A percentile compares a stretch with the other conserved stretches of the same genome.
Conservation (phyloP, 1,140 invertebrate genomes). For the Cecropterus lyciades region DNA sequence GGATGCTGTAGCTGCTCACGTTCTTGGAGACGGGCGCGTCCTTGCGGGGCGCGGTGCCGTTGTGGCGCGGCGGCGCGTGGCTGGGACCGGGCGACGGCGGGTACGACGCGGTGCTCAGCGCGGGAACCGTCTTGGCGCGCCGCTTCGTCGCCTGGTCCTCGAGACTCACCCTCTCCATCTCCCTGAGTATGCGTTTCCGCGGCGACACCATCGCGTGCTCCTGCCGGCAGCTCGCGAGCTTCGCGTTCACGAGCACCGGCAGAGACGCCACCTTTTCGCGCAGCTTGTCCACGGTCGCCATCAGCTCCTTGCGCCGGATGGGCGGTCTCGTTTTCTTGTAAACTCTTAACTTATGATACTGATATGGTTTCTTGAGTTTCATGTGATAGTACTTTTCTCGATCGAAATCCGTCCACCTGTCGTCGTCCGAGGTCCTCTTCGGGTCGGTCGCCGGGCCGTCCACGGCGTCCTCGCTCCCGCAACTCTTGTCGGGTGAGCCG, state of each 20-base stretch:
- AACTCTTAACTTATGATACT: conserved; percentile 81
- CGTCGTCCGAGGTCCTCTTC: conserved; percentile 56
- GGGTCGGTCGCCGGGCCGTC: conserved; percentile 55
- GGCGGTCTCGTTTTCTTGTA: conserved; percentile 76
- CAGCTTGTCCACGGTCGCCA: conserved; percentile 76
- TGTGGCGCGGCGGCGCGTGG: conserved; percentile 55
- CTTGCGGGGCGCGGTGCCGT: conserved; percentile 56
- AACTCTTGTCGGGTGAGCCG: conserved; percentile 48
- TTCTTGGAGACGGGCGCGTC: conserved; percentile 76
- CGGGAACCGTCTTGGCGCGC: conserved; percentile 77
- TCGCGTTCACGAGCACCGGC: conserved; percentile 76
- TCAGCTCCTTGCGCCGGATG: conserved; percentile 69
- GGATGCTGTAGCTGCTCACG: conserved; percentile 91
- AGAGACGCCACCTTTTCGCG: conserved; percentile 73
- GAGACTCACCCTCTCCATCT: conserved; percentile 89
- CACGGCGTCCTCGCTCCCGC: conserved; percentile 64
- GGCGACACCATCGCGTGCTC: conserved; percentile 87
- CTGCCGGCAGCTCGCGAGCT: conserved; percentile 74
- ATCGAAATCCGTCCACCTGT: conserved; percentile 67
- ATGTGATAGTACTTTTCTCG: conserved; percentile 78
- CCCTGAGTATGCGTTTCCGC: conserved; percentile 89
- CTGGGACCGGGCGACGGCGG: conserved; percentile 71
- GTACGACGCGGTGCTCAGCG: conserved; percentile 70
- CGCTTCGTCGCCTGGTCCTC: conserved; percentile 85
- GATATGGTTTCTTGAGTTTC: conserved; percentile 81